Evolutionary conservation across 2,888 invertebrate genomes (phyloP).

Genomic region (Operophtera brumata): DNA sequence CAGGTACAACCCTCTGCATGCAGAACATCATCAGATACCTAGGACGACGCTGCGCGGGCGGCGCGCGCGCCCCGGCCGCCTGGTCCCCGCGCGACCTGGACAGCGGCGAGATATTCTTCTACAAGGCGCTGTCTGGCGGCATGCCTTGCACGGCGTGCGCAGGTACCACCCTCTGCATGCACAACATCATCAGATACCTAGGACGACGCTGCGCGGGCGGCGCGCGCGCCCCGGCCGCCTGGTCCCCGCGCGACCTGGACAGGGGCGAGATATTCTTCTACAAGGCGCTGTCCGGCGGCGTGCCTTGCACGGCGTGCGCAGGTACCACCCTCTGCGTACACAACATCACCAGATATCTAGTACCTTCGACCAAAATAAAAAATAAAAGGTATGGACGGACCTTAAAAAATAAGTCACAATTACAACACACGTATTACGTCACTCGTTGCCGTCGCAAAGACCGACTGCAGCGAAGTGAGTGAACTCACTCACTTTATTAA

Average conservation of each 20-base stretch:
- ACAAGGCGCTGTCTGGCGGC: slow-evolving; percentile 87
- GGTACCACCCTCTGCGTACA: slow-evolving; percentile 66
- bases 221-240: slow-evolving; percentile 82
- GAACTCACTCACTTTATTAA: too few relatives aligned
- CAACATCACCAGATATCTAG: too few relatives aligned
- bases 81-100: slow-evolving; percentile 88
- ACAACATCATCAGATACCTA: too few relatives aligned
- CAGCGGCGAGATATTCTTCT: slow-evolving; percentile 87
- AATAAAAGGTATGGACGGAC: too few relatives aligned
- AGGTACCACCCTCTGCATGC: slow-evolving; percentile 68
- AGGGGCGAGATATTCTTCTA: slow-evolving; percentile 88
- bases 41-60: slow-evolving; percentile 85
- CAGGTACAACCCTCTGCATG: slow-evolving; percentile 73
- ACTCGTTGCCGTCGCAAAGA: too few relatives aligned
- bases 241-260: slow-evolving; percentile 87
- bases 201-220: slow-evolving; percentile 85
- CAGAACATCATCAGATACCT: too few relatives aligned
- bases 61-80: slow-evolving; percentile 81
- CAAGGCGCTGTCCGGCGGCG: slow-evolving; percentile 87
- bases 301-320: slow-evolving; percentile 87
- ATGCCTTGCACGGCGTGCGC: slow-evolving; percentile 87
- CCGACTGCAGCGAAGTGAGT: too few relatives aligned
- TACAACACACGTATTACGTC: too few relatives aligned
- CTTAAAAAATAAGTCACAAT: too few relatives aligned
- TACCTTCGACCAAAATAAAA: too few relatives aligned